Evolutionary conservation across 2,888 invertebrate species (phyloP), one percentile per base, ranked within the genome.

Genomic region (Luperina testacea): DNA sequence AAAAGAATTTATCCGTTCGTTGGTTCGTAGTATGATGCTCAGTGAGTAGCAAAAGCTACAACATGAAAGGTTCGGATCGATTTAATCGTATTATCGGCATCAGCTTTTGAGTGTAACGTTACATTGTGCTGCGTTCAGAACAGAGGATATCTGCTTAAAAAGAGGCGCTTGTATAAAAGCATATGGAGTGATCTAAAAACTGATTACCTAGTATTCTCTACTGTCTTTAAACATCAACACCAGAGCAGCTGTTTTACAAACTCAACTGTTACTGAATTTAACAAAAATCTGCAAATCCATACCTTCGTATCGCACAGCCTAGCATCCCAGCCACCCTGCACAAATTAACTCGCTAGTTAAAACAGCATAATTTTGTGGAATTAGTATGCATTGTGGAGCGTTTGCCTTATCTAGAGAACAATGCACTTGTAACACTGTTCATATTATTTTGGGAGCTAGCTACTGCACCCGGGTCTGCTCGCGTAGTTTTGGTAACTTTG

Each of bases 361-460:
- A 85, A 85, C 81, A 79, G 80, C 72, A 83, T 82, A 87, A 85
- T 81, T 86, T 85, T 69, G 72, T 77, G 53, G 69, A 86, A 90
- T 90, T 87, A 90, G 87, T 88, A 82, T 89, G 89, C 89, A 88
- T 84, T 87, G 88, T 87, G 76, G 82, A 81, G 76, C 78, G 69
- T 77, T 82, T 67, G 87, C 74, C 75, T 89, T 90, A 88, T 87
- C 86, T 88, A 69, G 69, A 68, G 86, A 78, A 84, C 85, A 87
- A 83, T 88, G 90, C 89, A 77, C 79, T 80, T 65, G 76, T 81
- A 82, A 68, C 81, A 78, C 53, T 64, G 83, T 72, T 88, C 81
- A 86, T 86, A 88, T 82, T 65, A 71, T 70, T 32, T 90, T 63
- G 76, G 77, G 24, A 63, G 74, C 71, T 78, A 83, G 76, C 45